Evolutionary conservation across 2,113 vertebrate species (phyloP).

Genomic region (Nothobranchius furzeri): DNA sequence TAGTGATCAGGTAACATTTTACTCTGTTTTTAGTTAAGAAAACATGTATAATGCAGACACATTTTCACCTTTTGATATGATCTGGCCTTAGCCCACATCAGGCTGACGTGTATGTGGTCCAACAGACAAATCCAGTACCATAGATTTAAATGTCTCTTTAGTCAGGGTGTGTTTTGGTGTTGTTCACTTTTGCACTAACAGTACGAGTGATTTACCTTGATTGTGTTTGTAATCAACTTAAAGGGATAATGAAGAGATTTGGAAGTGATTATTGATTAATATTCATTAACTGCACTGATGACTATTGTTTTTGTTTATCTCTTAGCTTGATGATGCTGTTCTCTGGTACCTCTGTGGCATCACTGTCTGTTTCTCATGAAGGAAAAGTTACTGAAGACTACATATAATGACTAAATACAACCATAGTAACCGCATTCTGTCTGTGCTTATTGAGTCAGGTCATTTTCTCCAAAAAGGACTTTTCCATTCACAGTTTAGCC

Average conservation of each 20-base stretch:
- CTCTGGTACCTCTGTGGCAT: no score
- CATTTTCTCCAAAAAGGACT: no score
- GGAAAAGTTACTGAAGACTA: not conserved
- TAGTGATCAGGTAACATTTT: no score
- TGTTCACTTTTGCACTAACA: conserved; percentile 4
- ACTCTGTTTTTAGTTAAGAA: no score
- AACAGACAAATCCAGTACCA: not conserved
- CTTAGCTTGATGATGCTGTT: not conserved
- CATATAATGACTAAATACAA: not conserved
- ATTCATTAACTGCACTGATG: conserved; percentile 32
- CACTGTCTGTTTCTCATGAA: no score
- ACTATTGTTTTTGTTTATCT: not conserved
- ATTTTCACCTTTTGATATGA: no score
- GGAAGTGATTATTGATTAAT: conserved; percentile 9
- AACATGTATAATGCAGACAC: no score
- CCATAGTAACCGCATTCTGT: no score
- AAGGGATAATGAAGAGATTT: conserved; percentile 13
- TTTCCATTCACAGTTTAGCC: no score
- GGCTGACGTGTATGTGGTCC: no score
- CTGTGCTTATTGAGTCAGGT: no score
- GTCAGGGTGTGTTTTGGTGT: not conserved
- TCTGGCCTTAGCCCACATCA: no score
- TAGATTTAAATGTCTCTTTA: not conserved
- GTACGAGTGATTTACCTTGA: not conserved
- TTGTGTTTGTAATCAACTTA: conserved; percentile 10